phyloP scores from a whole-genome alignment of 2,113 vertebrate genomes.

The Chaenocephalus aceratus region DNA sequence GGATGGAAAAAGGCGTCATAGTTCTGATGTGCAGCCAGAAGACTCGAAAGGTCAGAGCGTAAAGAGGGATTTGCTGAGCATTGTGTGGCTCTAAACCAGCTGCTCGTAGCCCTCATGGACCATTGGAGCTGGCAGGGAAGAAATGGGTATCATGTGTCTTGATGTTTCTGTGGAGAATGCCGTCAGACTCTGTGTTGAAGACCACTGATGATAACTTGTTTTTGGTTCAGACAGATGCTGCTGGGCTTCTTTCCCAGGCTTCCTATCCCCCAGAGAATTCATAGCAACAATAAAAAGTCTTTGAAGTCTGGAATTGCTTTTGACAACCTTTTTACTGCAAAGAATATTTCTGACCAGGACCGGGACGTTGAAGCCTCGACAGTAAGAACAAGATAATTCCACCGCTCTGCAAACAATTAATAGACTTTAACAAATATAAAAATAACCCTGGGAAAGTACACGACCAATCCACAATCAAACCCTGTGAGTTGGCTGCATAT shows the following conservation, averaged over 20 bases:
- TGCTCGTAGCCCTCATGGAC: not conserved
- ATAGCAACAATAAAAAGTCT: slow-evolving; percentile 34
- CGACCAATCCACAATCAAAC: not conserved
- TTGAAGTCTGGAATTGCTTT: slow-evolving; percentile 11
- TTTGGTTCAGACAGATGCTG: slow-evolving; percentile 24
- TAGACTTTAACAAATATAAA: not conserved
- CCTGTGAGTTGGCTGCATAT: not conserved
- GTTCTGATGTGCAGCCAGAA: not conserved
- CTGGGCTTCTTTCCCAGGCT: slow-evolving; percentile 26
- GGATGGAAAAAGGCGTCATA: not conserved
- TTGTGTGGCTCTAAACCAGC: not conserved
- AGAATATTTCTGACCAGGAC: not conserved
- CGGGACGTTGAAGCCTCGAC: not conserved
- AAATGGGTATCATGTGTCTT: not conserved
- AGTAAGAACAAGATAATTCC: not conserved
- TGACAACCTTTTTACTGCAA: not conserved
- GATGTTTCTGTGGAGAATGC: slow-evolving; percentile 2
- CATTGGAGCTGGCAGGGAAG: not conserved
- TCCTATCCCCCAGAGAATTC: slow-evolving; percentile 26
- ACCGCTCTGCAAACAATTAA: not conserved
- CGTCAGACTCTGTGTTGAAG: not conserved
- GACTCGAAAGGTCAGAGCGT: not conserved
- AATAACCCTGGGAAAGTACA: not conserved
- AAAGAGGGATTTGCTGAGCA: not conserved
- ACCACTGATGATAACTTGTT: slow-evolving; percentile 12